phyloP scores from a whole-genome alignment of 2,888 invertebrate species.

The Acanthosepion lycidas region DNA sequence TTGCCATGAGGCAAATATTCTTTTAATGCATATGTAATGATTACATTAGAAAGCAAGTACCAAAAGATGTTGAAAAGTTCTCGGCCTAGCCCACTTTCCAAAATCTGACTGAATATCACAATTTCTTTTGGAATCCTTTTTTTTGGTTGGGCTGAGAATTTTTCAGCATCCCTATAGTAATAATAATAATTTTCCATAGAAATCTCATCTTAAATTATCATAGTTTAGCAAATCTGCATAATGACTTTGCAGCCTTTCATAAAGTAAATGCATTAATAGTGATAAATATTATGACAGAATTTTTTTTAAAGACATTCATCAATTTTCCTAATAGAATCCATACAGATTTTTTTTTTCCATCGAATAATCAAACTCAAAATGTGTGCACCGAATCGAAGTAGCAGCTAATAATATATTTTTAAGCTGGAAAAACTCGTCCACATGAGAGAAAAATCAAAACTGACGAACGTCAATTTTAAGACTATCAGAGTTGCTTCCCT shows the following conservation, averaged over 20 bases:
- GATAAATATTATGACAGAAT: background rate
- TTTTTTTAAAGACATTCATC: background rate
- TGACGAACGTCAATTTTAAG: background rate
- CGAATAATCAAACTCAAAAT: background rate
- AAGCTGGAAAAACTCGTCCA: background rate
- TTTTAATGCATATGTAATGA: conserved; percentile 9
- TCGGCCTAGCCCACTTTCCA: no score
- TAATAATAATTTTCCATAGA: background rate
- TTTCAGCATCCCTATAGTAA: background rate
- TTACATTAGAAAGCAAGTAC: background rate
- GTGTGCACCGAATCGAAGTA: background rate
- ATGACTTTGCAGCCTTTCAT: background rate
- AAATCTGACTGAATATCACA: background rate
- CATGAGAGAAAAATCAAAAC: background rate
- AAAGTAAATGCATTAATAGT: conserved; percentile 6
- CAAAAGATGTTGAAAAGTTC: no score
- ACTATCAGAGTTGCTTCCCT: background rate
- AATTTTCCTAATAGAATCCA: conserved; percentile 5
- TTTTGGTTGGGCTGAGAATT: background rate
- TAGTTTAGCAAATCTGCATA: background rate
- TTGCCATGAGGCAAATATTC: background rate
- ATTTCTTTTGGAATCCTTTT: background rate
- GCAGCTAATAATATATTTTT: background rate
- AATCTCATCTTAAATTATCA: background rate
- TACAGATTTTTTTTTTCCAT: background rate